Evolutionary conservation across 2,888 invertebrate species (phyloP), one percentile per base, ranked within the genome.

Genomic region (Neoitamus cyanurus): DNA sequence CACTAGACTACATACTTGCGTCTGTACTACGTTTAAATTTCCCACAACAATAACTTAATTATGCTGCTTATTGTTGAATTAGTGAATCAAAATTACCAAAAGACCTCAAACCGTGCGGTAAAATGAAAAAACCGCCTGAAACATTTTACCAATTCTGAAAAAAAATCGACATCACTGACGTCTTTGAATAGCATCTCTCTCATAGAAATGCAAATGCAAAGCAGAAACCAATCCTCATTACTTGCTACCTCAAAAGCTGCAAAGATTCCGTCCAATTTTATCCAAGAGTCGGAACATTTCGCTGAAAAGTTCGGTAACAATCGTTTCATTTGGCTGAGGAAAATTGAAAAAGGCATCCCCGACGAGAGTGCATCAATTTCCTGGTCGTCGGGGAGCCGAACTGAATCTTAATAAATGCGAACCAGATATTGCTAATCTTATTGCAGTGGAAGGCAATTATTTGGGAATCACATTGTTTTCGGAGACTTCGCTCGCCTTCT

Each of bases 401-500:
- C 15, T 77, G 77, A 37, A 77, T 77, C 42, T 42, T 46, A 77
- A 77, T 77, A 46, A 46, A 77, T 77, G 46, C 28, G 77, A 30
- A 46, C 77, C 46, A 77, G 77, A 77, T 77, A 77, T 77, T 77
- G 77, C 36, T 77, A 77, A 77, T 77, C 77, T 77, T 37, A 77
- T 77, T 77, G 42, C 77, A 77, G 28, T 42, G 28, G 46, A 78
- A 78, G 48, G 78, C 30, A 78, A 48, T 78, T 78, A 78, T 78
- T 78, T 78, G 78, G 20, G 31, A 78, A 78, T 78, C 48, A 31
- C 78, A 78, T 78, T 78, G 78, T 78, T 78, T 78, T 78, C 78
- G 28, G 30, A 78, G 48, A 48, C 31, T 58, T 58, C 46, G 11
- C 48, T 78, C 31, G 46, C 15, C 31, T 31, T 28, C 77, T 80